Evolutionary conservation across 2,888 invertebrate genomes (phyloP).

Genomic region (Dorcus hopei): DNA sequence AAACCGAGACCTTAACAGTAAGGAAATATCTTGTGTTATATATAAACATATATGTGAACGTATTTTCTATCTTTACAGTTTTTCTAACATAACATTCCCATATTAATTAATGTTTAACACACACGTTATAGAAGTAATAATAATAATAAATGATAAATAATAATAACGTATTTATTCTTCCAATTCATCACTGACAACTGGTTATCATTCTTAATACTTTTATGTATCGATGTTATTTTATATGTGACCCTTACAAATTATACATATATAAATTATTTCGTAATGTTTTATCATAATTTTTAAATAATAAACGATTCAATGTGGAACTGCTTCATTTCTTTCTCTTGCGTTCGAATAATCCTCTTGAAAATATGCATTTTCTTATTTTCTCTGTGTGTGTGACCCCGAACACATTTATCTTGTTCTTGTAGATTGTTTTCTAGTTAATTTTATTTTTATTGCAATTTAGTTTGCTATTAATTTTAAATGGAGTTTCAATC

Average conservation of each 20-base stretch:
- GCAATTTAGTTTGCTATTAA: too few relatives aligned
- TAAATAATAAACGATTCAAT: slow-evolving; percentile 27
- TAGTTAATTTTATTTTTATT: too few relatives aligned
- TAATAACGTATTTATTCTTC: slow-evolving; percentile 29
- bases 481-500: too few relatives aligned
- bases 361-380: too few relatives aligned
- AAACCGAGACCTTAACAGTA: slow-evolving; percentile 8
- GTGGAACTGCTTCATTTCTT: slow-evolving; percentile 5
- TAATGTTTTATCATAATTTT: slow-evolving; percentile 28
- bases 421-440: too few relatives aligned
- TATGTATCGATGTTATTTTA: slow-evolving; percentile 42
- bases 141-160: slow-evolving; percentile 17
- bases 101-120: slow-evolving; percentile 34
- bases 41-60: slow-evolving; percentile 23
- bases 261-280: slow-evolving; percentile 14
- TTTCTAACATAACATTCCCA: slow-evolving; percentile 41
- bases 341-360: not conserved
- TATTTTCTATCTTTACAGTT: slow-evolving; percentile 36
- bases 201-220: slow-evolving; percentile 28
- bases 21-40: slow-evolving; percentile 9
- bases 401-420: too few relatives aligned
- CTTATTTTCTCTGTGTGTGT: too few relatives aligned
- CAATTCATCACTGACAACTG: slow-evolving; percentile 33
- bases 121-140: slow-evolving; percentile 29
- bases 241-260: slow-evolving; percentile 39